Base-by-base conservation (phyloP, 2,797 vertebrate species). In the Arctocebus calabarensis region DNA sequence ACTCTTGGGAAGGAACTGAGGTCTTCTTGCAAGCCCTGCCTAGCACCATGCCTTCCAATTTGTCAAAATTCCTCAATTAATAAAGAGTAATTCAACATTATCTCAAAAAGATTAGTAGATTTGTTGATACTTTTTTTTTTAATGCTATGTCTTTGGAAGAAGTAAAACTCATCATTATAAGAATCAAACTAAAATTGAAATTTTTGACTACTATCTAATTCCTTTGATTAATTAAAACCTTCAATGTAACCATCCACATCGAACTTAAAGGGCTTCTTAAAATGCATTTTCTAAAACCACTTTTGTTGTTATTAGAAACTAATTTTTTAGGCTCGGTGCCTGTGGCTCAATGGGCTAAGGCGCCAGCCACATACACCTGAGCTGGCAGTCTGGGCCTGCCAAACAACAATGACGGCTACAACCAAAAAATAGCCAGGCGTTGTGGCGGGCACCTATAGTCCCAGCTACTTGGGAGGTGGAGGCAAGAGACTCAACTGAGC, bases 161-260 rank as follows among this genome's bases (percentile, higher is more conserved):
- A 94, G 27, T 84, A 93, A 78, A 92, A 77, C 55, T 70, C 88
- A 23, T 64, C 62, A 78, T 77, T 78, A 87, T 92, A 81, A 96
- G 96, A 85, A 78, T 88, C 43, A 92, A 95, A 37, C 12, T 70
- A 27, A 87, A 92, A 83, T 23, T 55, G 3, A 75, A 77, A 20
- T 52, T 45, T 83, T 84, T 68, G 5, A 83, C 32, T 22, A 75
- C 19, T n/a, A 91, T 34, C 29, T 83, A 93, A 74, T 75, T 88
- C 66, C 23, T 93, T 75, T 23, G 40, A 88, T 59, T 75, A 82
- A 64, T 78, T 78, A 78, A 83, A 92, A 59, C 23, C 25, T 83
- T 91, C n/a, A 86, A 9, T 70, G n/a, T 84, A 79, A 11, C n/a
- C 83, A 88, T 81, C 12, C 27, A 95, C 82, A 82, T 83, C 55